phyloP scores from a whole-genome alignment of 1,140 invertebrate genomes.

The Drosophila elegans region DNA sequence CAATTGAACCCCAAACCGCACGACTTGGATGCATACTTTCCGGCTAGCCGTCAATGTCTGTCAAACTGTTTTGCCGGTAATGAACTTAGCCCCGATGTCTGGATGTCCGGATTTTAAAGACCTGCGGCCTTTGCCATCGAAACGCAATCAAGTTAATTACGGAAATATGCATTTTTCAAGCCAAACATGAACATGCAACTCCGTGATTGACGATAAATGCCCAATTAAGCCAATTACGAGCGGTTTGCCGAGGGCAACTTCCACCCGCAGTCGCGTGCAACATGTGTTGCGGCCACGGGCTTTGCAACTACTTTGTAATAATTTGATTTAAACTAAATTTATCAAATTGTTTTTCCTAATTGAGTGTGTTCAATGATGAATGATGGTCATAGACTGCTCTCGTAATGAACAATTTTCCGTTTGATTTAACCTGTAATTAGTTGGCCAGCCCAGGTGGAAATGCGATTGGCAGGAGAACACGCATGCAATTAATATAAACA shows the following conservation, averaged over 20 bases:
- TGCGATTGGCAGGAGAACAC: conserved; percentile 2
- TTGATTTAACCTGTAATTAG: conserved; percentile 39
- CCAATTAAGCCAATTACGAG: conserved; percentile 75
- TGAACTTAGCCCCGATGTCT: conserved; percentile 29
- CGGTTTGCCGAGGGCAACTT: conserved; percentile 30
- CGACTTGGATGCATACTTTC: conserved; percentile 16
- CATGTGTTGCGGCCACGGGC: conserved; percentile 22
- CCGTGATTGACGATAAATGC: conserved; percentile 72
- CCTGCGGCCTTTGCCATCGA: conserved; percentile 40
- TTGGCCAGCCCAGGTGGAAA: conserved; percentile 23
- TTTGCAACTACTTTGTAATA: conserved; percentile 32
- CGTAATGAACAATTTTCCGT: conserved; percentile 42
- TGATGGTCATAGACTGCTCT: background rate
- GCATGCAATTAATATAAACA: conserved; percentile 36
- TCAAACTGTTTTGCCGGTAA: conserved; percentile 19
- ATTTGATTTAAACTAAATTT: conserved; percentile 47
- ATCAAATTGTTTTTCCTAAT: conserved; percentile 46
- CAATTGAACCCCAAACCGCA: conserved; percentile 6
- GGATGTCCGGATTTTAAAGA: background rate
- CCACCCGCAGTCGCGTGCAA: conserved; percentile 35
- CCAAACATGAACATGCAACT: conserved; percentile 38
- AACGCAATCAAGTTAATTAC: conserved; percentile 75
- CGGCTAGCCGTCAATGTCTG: conserved; percentile 3
- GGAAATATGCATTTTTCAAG: conserved; percentile 55
- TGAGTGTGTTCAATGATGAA: conserved; percentile 40